Percentiles rank a stretch among this genome's conserved stretches.
phyloP scores from a whole-genome alignment of 1,140 invertebrate genomes.

The Protaetia brevitarsis region DNA sequence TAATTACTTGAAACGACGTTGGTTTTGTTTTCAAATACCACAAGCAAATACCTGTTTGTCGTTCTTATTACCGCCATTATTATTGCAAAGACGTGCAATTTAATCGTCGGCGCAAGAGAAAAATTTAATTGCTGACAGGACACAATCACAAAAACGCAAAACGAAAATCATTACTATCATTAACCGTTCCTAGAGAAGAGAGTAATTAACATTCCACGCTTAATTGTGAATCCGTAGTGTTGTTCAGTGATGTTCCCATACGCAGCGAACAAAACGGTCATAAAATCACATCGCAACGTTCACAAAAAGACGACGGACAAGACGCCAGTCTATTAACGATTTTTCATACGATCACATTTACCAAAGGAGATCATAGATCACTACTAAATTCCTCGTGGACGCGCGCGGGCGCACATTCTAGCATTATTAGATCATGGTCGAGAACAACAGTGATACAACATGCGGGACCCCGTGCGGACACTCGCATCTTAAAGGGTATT shows the following conservation, averaged over 20 bases:
- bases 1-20: too few relatives aligned
- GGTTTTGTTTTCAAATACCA: too few relatives aligned
- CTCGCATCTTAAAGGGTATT: slow-evolving; percentile 1
- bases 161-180: not conserved
- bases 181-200: not conserved
- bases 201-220: slow-evolving; percentile 13
- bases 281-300: slow-evolving; percentile 10
- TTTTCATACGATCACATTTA: slow-evolving; percentile 8
- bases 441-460: slow-evolving; percentile 24
- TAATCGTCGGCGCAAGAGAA: not conserved
- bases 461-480: slow-evolving; percentile 1
- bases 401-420: not conserved
- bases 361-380: slow-evolving; percentile 16
- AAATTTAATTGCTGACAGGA: not conserved
- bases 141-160: not conserved
- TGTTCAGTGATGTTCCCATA: not conserved
- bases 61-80: not conserved
- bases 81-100: not conserved
- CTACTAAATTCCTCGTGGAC: slow-evolving; percentile 5
- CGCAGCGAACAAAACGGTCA: not conserved
- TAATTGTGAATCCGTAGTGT: not conserved
- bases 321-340: slow-evolving; percentile 6
- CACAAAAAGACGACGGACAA: not conserved
- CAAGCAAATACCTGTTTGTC: too few relatives aligned
- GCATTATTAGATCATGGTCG: slow-evolving; percentile 26